Base-by-base conservation (phyloP, 2,113 vertebrate genomes). In the Silurus asotus region DNA sequence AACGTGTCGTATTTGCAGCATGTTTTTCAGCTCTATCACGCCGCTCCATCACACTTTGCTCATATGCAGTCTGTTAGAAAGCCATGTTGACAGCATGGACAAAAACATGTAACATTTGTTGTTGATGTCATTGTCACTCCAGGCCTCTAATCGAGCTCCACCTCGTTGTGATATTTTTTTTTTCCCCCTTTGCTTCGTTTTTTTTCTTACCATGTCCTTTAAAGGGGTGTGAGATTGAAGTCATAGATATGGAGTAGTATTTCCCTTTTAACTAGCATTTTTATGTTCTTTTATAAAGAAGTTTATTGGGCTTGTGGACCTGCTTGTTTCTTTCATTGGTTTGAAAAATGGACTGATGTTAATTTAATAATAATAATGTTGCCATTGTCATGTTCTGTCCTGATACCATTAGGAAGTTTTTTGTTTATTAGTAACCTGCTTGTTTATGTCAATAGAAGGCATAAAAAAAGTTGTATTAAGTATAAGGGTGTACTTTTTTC, bases 11-110 rank as follows among this genome's bases (percentile, higher is more conserved):
- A 15, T 53, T 14, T 3, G 23, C 74, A 55, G 74, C 55, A 11
- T 55, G 74, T 76, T 55, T 25, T 76, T 25, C 5, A 1, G 49
- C 49, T 14, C 55, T 25, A 76, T 76, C 49, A 76, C 23, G 10
- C 13, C 5, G 55, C 25, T 55, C 49, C 74, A 76, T 76, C 74
- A 25, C 59, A 51, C 79, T 81, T 13, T 25, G 45, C 79, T 81
- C 11, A 81, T 81, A 49, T 64, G 11, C 51, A 55, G 51, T 53
- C 75, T 77, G 23, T 77, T 51, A 55, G 75, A 55, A 77, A 56
- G 74, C 51, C n/a, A 56, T 13, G 7, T 6, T 51, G 80, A 25
- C 61, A 81, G 79, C 80, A 23, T 7, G 45, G n/a, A 25, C 45
- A 25, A 25, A 37, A 64, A 14, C 2, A 14, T 53, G 13, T 9